Percentiles rank a stretch among this genome's conserved stretches.
These are phyloP conservation scores for Perognathus longimembris DNA, from an alignment of 2,113 vertebrate species.

Conservation along the genomic window DNA sequence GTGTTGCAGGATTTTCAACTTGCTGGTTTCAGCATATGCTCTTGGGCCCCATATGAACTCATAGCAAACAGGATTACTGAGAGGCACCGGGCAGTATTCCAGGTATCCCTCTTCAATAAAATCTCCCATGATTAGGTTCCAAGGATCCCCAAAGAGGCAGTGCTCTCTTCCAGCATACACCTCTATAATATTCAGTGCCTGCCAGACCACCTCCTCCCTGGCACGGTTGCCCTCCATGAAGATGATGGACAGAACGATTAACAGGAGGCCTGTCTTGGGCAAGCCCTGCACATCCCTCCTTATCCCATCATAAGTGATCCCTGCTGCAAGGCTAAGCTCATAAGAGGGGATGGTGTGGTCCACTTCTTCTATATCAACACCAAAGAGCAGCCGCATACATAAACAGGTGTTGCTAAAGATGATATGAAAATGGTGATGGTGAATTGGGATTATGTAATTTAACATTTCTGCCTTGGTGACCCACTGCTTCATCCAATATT, in stretches of 20 bases:
- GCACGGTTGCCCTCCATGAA: fast-evolving
- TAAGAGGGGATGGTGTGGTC: background rate
- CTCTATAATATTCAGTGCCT: background rate
- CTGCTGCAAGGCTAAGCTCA: background rate
- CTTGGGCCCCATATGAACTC: background rate
- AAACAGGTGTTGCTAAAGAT: background rate
- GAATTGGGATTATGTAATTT: background rate
- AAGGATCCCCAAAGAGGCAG: background rate
- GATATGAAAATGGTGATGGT: background rate
- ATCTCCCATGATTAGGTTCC: background rate
- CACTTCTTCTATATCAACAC: background rate
- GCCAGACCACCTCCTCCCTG: background rate
- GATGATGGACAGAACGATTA: background rate
- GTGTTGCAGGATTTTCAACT: background rate
- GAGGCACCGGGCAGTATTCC: background rate
- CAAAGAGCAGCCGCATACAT: background rate
- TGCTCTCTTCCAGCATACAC: background rate
- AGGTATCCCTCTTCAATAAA: background rate
- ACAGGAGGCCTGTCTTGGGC: background rate
- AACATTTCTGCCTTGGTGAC: background rate
- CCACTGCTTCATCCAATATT: background rate
- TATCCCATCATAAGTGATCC: background rate
- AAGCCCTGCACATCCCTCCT: too few relatives aligned
- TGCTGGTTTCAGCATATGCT: background rate
- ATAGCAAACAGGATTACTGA: background rate